phyloP scores from a whole-genome alignment of 2,113 vertebrate genomes.

The Nycticebus coucang region DNA sequence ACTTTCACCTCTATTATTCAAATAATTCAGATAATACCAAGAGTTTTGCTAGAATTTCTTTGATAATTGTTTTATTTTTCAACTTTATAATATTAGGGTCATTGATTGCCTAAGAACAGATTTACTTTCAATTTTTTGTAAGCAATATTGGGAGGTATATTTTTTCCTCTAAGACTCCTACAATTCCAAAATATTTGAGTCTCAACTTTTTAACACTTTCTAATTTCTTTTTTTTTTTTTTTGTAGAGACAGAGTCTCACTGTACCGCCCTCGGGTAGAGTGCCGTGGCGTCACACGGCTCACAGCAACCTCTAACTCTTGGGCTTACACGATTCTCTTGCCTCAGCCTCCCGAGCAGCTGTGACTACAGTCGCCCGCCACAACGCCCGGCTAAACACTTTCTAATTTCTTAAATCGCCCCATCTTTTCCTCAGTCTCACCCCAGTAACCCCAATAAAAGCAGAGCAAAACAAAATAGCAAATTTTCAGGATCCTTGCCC shows the following conservation, averaged over 20 bases:
- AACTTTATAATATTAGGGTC: neutral
- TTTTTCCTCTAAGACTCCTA: neutral
- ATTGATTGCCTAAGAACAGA: slow-evolving; percentile 26
- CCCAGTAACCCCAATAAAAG: neutral
- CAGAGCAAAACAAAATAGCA: neutral
- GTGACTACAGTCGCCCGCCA: no score
- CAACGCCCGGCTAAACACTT: no score
- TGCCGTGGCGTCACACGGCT: no score
- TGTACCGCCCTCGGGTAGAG: no score
- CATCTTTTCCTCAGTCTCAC: neutral
- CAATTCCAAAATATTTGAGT: neutral
- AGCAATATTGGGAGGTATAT: neutral
- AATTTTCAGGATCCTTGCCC: neutral
- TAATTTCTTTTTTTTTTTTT: no score
- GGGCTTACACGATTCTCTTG: no score
- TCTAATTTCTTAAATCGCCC: slow-evolving; percentile 24
- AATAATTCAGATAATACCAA: slow-evolving; percentile 45
- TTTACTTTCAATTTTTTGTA: slow-evolving; percentile 51
- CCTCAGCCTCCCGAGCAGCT: no score
- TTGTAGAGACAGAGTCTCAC: no score
- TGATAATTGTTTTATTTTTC: slow-evolving; percentile 39
- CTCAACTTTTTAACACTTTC: neutral
- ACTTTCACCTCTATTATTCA: slow-evolving; percentile 55
- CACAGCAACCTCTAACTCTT: no score
- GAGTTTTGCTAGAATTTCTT: slow-evolving; percentile 48